Evolutionary conservation across 2,113 vertebrate genomes (phyloP).

Genomic region (Conger conger): DNA sequence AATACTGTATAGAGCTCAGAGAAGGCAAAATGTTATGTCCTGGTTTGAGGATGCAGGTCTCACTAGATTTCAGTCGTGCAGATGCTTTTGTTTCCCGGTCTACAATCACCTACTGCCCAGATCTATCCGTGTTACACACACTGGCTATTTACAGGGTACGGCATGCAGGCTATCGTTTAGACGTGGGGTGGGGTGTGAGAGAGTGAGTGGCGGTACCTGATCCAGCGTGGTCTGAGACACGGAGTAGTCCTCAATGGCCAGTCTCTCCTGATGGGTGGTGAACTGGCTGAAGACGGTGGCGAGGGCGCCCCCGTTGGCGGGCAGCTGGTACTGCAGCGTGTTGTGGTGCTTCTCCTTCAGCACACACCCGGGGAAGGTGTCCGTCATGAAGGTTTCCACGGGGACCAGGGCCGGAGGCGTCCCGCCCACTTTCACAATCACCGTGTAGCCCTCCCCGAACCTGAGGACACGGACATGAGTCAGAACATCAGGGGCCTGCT

Average conservation of each 20-base stretch:
- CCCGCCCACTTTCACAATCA: conserved; percentile 84
- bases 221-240: conserved; percentile 98
- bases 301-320: conserved; percentile 77
- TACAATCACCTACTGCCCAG: no score
- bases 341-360: conserved; percentile 95
- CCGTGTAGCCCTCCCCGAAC: conserved; percentile 95
- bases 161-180: not conserved
- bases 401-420: conserved; percentile 74
- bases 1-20: no score
- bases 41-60: no score
- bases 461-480: conserved; percentile 57
- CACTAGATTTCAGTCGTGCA: no score
- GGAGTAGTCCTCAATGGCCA: conserved; percentile 93
- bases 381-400: conserved; percentile 84
- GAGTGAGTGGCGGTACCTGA: conserved; percentile 74
- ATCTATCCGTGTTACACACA: no score
- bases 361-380: conserved; percentile 83
- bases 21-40: no score
- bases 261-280: conserved; percentile 77
- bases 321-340: conserved; percentile 93
- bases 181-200: not conserved
- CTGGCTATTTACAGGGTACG: not conserved
- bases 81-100: no score
- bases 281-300: conserved; percentile 89
- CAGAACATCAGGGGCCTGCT: not conserved